Evolutionary conservation across 2,888 invertebrate species (phyloP).

Genomic region (Aromia moschata): DNA sequence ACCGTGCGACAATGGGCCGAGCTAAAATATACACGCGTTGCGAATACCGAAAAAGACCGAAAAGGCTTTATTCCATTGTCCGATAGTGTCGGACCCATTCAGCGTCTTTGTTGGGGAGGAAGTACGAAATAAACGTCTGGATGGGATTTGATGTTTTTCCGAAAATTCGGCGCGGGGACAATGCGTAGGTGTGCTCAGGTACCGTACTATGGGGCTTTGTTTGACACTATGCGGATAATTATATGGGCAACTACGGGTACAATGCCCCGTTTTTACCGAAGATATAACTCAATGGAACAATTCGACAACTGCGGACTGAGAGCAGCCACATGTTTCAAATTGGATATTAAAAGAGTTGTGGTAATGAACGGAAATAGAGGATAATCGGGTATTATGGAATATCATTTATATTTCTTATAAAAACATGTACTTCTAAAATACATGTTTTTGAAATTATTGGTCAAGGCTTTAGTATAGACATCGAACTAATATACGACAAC

Average conservation of each 20-base stretch:
- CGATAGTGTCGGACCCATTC: conserved; percentile 61
- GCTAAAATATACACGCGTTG: conserved; percentile 65
- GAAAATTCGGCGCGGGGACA: conserved; percentile 52
- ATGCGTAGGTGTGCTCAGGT: conserved; percentile 56
- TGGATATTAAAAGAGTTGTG: background rate
- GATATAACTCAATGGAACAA: conserved; percentile 37
- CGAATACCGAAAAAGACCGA: conserved; percentile 60
- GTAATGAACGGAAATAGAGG: no score
- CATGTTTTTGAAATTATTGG: no score
- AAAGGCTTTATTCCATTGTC: conserved; percentile 61
- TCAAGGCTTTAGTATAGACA: no score
- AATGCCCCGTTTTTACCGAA: conserved; percentile 38
- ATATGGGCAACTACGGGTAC: conserved; percentile 48
- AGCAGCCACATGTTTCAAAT: background rate
- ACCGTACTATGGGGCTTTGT: conserved; percentile 42
- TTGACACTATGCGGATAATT: conserved; percentile 50
- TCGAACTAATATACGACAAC: no score
- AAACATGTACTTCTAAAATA: no score
- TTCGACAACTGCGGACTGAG: conserved; percentile 17
- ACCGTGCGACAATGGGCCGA: conserved; percentile 53
- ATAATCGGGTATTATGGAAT: no score
- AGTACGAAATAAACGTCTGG: conserved; percentile 59
- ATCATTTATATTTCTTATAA: no score
- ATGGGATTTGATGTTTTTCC: conserved; percentile 58
- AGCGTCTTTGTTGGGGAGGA: conserved; percentile 60